Evolutionary conservation across 2,888 invertebrate species (phyloP), one percentile per base, ranked within the genome.

Genomic region (Ophonus ardosiacus): DNA sequence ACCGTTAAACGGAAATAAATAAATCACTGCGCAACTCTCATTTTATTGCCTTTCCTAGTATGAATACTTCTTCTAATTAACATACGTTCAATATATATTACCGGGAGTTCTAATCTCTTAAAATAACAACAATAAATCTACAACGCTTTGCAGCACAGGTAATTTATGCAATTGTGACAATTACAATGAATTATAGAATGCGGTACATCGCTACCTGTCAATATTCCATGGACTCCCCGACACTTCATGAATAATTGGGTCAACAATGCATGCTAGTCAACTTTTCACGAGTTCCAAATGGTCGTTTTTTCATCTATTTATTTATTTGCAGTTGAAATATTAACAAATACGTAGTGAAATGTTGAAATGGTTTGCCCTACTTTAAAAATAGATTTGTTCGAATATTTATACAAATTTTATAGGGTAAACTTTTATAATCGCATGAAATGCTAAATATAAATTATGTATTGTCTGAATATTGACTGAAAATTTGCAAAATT

Each of bases 101-200:
- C 38, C 68, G 24, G 13, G 8, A 3, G 17, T 63, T 24, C 68
- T 68, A 68, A 68, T 68, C 68, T 31, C 43, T 74, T 43, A 74
- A 74, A 74, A 74, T 74, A 74, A 43, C 71, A 74, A 43, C 18
- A 74, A 74, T 74, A 74, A 43, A 74, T 74, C 71, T 43, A 18
- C 17, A 18, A 17, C 71, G 17, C 10, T 17, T 38, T 68, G 17
- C 68, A 51, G 18, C 51, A 40, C 17, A 10, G 7, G 71, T 74
- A 74, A 74, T 74, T 40, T 74, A 74, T 17, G 43, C 40, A 17
- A 17, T 0, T 18, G 43, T 74, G 71, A 74, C 71, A 74, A 43
- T 74, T 74, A 18, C 18, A 43, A 74, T 74, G 71, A 74, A 74
- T 74, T 74, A 43, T 43, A 43, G 71, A 43, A 74, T 74, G 71